phyloP scores from a whole-genome alignment of 2,797 vertebrate species.

The Myotis daubentonii region DNA sequence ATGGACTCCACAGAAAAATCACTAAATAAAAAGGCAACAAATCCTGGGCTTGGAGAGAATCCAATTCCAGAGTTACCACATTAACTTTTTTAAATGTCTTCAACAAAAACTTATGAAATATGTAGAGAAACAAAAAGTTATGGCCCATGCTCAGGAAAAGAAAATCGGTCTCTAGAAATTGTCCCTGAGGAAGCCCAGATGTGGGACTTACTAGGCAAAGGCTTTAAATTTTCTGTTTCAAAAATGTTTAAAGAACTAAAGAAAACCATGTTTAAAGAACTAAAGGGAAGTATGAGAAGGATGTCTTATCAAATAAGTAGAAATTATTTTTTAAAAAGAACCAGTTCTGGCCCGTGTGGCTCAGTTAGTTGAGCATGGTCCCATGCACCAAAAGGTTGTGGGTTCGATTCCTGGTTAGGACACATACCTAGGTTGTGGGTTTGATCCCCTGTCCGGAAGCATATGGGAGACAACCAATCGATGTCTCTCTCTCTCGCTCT shows the following conservation, averaged over 20 bases:
- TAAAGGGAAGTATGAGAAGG: background rate
- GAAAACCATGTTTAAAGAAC: background rate
- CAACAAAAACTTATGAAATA: background rate
- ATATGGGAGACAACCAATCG: background rate
- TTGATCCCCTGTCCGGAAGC: background rate
- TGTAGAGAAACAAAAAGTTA: background rate
- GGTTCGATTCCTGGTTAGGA: background rate
- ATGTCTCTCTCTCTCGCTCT: background rate
- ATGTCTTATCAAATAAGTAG: background rate
- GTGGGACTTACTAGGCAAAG: background rate
- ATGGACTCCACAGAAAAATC: background rate
- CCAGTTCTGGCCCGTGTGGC: no score
- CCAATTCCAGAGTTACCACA: background rate
- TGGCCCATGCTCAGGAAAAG: background rate
- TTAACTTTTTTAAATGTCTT: slow-evolving; percentile 1
- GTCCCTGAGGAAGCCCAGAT: background rate
- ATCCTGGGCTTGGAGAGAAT: background rate
- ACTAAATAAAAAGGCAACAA: background rate
- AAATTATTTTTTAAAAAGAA: background rate
- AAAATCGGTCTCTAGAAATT: background rate
- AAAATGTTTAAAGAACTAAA: background rate
- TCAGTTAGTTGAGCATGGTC: background rate
- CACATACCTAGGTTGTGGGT: background rate
- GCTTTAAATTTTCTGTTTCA: background rate
- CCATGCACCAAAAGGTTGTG: background rate